Percentiles rank a stretch among this genome's conserved stretches.
Conservation (phyloP, 2,113 vertebrate species). For the Furnarius figulus region DNA sequence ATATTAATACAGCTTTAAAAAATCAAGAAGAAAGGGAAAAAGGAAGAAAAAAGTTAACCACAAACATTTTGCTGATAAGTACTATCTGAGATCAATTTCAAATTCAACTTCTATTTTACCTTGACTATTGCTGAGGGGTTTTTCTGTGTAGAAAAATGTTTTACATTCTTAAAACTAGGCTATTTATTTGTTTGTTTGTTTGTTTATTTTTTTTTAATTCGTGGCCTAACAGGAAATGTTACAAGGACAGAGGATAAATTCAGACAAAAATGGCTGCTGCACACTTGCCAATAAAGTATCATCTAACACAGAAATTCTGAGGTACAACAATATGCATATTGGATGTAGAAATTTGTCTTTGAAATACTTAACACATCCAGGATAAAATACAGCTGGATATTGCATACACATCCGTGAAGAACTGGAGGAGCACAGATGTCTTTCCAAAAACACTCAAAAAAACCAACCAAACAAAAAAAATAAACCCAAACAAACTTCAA, state of each 20-base stretch:
- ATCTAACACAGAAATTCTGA: not conserved
- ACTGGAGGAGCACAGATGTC: accelerated
- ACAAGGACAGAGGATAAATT: not conserved
- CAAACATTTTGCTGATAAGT: not conserved
- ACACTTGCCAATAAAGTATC: not conserved
- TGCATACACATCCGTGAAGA: not conserved
- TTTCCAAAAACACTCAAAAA: not conserved
- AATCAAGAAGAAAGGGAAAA: not conserved
- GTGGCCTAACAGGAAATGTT: not conserved
- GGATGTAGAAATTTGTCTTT: not conserved
- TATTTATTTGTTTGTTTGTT: too few species aligned
- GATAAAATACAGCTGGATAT: not conserved
- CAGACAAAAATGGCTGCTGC: not conserved
- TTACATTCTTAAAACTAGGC: not conserved
- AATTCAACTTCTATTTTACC: not conserved
- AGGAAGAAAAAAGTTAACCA: not conserved
- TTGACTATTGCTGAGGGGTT: not conserved
- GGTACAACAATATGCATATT: accelerated
- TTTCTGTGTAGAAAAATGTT: not conserved
- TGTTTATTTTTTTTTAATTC: not conserved
- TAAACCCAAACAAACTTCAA: not conserved
- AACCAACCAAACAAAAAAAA: not conserved
- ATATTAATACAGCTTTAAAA: not conserved
- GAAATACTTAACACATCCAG: not conserved
- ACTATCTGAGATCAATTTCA: not conserved